Conservation (phyloP, 2,888 invertebrate genomes). For the Yponomeuta malinellus region DNA sequence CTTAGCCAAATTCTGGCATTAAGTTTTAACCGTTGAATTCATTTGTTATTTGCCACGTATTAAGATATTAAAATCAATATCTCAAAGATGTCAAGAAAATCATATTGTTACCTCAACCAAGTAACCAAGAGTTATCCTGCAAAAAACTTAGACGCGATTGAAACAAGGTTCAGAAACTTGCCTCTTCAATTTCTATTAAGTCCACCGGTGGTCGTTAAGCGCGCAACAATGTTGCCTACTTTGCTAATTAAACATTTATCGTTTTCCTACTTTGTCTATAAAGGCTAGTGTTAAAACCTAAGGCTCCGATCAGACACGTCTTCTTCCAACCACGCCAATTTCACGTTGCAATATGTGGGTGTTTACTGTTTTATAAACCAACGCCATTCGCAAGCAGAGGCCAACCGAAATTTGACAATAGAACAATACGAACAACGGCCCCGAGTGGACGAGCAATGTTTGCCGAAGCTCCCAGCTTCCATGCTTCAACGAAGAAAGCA, state of each 20-base stretch:
- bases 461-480: too few relatives aligned
- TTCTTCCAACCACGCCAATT: neutral
- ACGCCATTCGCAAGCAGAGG: too few relatives aligned
- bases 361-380: neutral
- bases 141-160: neutral
- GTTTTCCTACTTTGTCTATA: neutral
- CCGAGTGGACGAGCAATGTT: too few relatives aligned
- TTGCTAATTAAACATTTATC: slow-evolving; percentile 1
- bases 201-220: neutral
- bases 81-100: too few relatives aligned
- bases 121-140: neutral
- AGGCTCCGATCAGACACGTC: neutral
- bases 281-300: neutral
- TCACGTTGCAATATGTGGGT: neutral
- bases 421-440: too few relatives aligned
- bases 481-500: too few relatives aligned
- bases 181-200: neutral
- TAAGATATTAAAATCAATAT: too few relatives aligned
- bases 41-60: too few relatives aligned
- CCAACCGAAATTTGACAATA: too few relatives aligned
- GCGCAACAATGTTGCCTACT: neutral
- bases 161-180: neutral
- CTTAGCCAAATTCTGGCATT: too few relatives aligned
- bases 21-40: too few relatives aligned
- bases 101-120: too few relatives aligned